Conservation (phyloP, 2,113 vertebrate species). For the Nipponia nippon region DNA sequence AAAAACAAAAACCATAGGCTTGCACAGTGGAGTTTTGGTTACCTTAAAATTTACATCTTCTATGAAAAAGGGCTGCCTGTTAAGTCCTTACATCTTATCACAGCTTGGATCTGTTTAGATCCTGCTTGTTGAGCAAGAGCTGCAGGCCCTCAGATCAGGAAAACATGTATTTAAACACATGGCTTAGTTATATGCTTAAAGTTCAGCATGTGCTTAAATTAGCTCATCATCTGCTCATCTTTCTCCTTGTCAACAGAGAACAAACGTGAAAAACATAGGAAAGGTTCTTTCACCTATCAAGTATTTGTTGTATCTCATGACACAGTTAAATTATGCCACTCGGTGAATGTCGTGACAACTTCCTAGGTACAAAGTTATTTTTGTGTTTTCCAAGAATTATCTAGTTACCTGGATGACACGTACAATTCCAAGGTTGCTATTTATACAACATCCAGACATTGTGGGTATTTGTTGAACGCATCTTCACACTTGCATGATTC, state of each 20-base stretch:
- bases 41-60: background rate
- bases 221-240: slow-evolving; percentile 26
- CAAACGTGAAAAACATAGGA: background rate
- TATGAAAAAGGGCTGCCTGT: background rate
- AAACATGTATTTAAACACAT: background rate
- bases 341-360: slow-evolving; percentile 4
- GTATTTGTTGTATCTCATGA: slow-evolving; percentile 35
- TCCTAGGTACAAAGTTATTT: slow-evolving; percentile 58
- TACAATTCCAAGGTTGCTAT: slow-evolving; percentile 27
- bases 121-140: background rate
- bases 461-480: background rate
- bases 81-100: background rate
- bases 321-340: slow-evolving; percentile 53
- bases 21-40: background rate
- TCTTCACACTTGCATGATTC: background rate
- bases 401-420: slow-evolving; percentile 30
- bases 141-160: background rate
- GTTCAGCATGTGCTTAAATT: slow-evolving; percentile 26
- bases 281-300: background rate
- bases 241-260: slow-evolving; percentile 8
- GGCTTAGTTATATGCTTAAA: background rate
- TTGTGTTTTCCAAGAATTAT: slow-evolving; percentile 54
- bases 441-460: slow-evolving; percentile 22
- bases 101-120: background rate
- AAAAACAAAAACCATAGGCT: background rate